phyloP scores from a whole-genome alignment of 2,888 invertebrate species.

The Leucophora obtusa region DNA sequence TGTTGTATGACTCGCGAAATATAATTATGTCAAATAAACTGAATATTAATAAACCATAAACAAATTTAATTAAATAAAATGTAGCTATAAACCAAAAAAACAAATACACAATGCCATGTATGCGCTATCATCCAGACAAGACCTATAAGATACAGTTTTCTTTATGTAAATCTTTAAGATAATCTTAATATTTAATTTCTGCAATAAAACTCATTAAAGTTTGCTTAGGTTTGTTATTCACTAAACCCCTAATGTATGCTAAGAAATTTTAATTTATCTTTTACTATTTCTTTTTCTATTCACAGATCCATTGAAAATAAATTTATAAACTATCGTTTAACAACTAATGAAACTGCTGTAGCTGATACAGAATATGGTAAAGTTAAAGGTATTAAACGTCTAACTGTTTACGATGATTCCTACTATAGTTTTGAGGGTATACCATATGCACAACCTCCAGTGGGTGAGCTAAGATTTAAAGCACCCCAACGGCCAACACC shows the following conservation, averaged over 20 bases:
- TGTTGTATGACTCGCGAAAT: neutral
- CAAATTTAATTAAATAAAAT: neutral
- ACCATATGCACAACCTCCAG: constrained; percentile 77
- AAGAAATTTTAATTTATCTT: neutral
- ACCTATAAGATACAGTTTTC: too few relatives aligned
- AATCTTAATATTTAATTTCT: too few relatives aligned
- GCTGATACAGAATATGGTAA: constrained; percentile 76
- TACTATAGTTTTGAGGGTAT: constrained; percentile 77
- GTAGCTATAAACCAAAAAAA: neutral
- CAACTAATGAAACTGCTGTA: constrained; percentile 73
- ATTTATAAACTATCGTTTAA: constrained; percentile 72
- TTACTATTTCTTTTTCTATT: constrained; percentile 30
- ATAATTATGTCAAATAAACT: neutral
- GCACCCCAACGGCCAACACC: constrained; percentile 78
- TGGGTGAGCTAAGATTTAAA: constrained; percentile 76
- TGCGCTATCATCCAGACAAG: too few relatives aligned
- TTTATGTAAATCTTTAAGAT: too few relatives aligned
- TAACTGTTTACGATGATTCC: constrained; percentile 72
- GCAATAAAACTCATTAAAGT: too few relatives aligned
- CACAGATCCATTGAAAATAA: constrained; percentile 73
- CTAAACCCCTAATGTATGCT: constrained; percentile 10
- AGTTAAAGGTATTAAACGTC: constrained; percentile 74
- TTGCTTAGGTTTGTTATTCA: neutral
- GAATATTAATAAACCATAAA: neutral
- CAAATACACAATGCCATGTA: neutral